Base-by-base conservation (phyloP, 2,113 vertebrate genomes). In the Aramus guarauna region DNA sequence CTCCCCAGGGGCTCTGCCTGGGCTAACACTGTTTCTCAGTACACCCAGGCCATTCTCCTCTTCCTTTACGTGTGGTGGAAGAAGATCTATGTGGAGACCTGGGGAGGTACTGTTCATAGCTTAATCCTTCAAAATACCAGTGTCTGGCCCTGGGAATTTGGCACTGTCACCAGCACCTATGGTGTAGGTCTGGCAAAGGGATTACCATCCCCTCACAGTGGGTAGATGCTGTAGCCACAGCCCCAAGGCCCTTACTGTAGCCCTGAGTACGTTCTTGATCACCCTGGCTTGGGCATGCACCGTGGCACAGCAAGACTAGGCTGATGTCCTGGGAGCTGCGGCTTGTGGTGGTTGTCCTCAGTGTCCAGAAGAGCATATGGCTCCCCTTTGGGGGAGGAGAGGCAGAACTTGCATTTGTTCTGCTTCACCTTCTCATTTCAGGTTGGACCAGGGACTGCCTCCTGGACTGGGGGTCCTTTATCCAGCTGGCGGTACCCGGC, bases 361-460 rank as follows among this genome's bases (percentile, higher is more conserved):
- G 27, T 2, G 14, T n/a, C 23, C 64, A 74, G 55, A 58, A 50
- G 27, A 83, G 26, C 19, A 9, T 36, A 15, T 48, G 29, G 19
- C 39, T 91, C 41, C 32, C 5, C 13, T 73, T 27, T 2, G 2
- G 20, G 21, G 22, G 6, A 67, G 18, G 59, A 90, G 24, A 36
- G 22, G 27, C 43, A 45, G 19, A 59, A 11, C 5, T 5, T 7
- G 3, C 2, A 2, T 84, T 74, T 68, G 60, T 60, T 43, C 20
- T 92, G 27, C 50, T 80, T 86, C 11, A 21, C 52, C 52, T 77
- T 34, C 48, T 53, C 10, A 16, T 88, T 55, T 29, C 94, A 99
- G 99, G 99, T 34, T 99, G 99, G 99, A 98, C 98, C n/a, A 97
- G 39, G 68, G 98, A 98, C 19, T 99, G 98, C 76, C 98, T 99